Percentiles rank a stretch among this genome's conserved stretches.
These are phyloP conservation scores for Sinotaia quadrata DNA, from an alignment of 2,888 invertebrate species.

Conservation along the genomic window DNA sequence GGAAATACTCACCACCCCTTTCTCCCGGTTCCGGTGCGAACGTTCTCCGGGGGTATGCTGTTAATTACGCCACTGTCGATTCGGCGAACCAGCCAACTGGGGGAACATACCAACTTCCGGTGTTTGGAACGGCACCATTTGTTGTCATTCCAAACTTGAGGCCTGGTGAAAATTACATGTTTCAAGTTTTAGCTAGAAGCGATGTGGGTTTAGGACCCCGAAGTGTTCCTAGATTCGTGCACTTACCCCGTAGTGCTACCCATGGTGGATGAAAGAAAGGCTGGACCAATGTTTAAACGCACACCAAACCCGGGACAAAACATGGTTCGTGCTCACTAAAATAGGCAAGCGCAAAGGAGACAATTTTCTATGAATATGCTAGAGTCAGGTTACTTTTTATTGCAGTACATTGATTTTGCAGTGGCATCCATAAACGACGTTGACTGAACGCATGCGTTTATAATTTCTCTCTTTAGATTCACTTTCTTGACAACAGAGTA, in stretches of 20 bases:
- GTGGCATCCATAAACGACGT: too few species aligned
- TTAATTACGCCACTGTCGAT: slow-evolving; percentile 15
- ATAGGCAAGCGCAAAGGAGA: too few species aligned
- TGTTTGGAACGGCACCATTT: slow-evolving; percentile 15
- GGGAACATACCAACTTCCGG: slow-evolving; percentile 22
- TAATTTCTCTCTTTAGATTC: too few species aligned
- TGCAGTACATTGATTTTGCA: too few species aligned
- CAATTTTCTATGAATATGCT: too few species aligned
- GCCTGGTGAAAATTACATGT: slow-evolving; percentile 15
- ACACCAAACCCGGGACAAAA: too few species aligned
- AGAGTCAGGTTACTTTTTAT: too few species aligned
- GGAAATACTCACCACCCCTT: slow-evolving; percentile 11
- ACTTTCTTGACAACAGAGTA: too few species aligned
- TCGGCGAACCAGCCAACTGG: slow-evolving; percentile 4
- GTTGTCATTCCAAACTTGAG: slow-evolving; percentile 23
- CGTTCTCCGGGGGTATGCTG: slow-evolving; percentile 11
- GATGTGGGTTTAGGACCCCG: slow-evolving; percentile 8
- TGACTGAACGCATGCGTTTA: too few species aligned
- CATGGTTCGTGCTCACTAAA: too few species aligned
- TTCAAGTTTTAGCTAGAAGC: slow-evolving; percentile 20
- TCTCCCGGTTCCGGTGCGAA: slow-evolving; percentile 11
- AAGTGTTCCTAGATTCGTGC: slow-evolving; percentile 1
- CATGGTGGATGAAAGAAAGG: too few species aligned
- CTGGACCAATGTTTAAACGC: too few species aligned
- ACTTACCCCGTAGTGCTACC: background rate